These are phyloP conservation scores for Orchesellides sinensis DNA, from an alignment of 2,888 invertebrate genomes.

Conservation along the genomic window DNA sequence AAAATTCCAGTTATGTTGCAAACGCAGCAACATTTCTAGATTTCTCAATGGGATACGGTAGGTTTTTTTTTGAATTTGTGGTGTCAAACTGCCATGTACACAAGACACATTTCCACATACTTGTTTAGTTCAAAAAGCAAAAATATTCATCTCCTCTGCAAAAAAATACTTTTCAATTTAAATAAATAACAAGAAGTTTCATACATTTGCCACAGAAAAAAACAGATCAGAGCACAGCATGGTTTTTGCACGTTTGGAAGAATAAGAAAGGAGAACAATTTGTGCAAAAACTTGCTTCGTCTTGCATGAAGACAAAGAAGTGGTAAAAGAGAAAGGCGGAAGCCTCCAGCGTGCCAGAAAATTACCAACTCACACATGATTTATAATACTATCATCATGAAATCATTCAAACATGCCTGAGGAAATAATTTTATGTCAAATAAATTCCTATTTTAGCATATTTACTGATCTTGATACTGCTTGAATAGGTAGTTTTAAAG, in stretches of 20 bases:
- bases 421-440: slow-evolving; percentile 49
- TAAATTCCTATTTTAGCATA: slow-evolving; percentile 51
- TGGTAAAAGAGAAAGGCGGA: background rate
- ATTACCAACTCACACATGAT: slow-evolving; percentile 41
- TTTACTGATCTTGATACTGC: slow-evolving; percentile 28
- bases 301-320: slow-evolving; percentile 16
- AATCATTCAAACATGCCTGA: slow-evolving; percentile 45
- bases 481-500: background rate
- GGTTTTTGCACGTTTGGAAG: background rate
- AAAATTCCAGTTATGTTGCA: too few species aligned
- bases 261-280: background rate
- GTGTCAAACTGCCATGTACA: background rate
- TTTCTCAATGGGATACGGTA: background rate
- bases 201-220: background rate
- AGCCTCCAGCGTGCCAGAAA: slow-evolving; percentile 23
- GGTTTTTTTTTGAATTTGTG: background rate
- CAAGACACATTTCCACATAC: background rate
- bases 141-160: slow-evolving; percentile 5
- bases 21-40: background rate
- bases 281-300: too few species aligned
- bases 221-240: background rate
- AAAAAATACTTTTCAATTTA: background rate
- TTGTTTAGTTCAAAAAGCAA: too few species aligned
- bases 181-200: background rate
- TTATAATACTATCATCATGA: slow-evolving; percentile 37